Evolutionary conservation across 2,888 invertebrate species (phyloP), one percentile per base, ranked within the genome.

Genomic region (Therioaphis trifolii): DNA sequence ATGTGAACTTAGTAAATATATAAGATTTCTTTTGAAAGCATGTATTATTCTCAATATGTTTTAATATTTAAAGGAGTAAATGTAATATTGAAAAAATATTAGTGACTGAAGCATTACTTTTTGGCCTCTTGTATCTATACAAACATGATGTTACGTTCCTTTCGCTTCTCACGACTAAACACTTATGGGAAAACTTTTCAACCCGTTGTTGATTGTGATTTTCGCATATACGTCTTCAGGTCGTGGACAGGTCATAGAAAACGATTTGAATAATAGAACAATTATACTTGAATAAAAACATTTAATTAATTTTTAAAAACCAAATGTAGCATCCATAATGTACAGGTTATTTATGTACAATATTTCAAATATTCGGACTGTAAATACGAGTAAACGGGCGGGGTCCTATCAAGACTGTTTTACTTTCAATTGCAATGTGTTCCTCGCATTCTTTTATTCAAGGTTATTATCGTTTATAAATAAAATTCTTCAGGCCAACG

Each of bases 91-190:
- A 21, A 77, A 58, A 49, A 77, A 46, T 77, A 29, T 66, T 77
- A 9, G n/a, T n/a, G 52, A 68, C 52, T 52, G 18, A 40, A 79
- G 40, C 35, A 27, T 79, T 66, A 29, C 66, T 66, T 18, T 35
- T 49, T 66, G 15, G 24, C 66, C 77, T 55, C 68, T 79, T 43
- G 49, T 68, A 69, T 79, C 52, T 24, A 29, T 46, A 66, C 77
- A 40, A 40, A 43, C 35, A 21, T 40, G n/a, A 77, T 29, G 63
- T 29, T 29, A 27, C 24, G 63, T n/a, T 63, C 82, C 82, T 82
- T 82, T 82, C 82, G 82, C 82, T 82, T 63, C 82, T 82, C 82
- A 82, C 82, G 82, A 82, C 21, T 21, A 63, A 82, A 82, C 72
- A 63, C 72, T 82, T 82, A 61, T 72, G 61, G 63, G 82, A 74